Base-by-base conservation (phyloP, 2,888 invertebrate genomes). In the Oxyscelio sp. region DNA sequence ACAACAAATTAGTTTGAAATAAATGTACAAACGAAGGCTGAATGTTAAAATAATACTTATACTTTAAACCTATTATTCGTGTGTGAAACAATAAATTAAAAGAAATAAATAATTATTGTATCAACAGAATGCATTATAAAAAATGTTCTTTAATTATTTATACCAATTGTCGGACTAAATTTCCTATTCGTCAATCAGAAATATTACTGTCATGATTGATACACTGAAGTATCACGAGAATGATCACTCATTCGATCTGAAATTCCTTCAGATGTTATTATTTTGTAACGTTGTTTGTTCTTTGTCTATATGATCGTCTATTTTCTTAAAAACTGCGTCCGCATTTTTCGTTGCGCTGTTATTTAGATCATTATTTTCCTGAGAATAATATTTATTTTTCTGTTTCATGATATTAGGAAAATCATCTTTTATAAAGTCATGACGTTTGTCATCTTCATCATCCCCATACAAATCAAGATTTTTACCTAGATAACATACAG, bases 401-500 rank as follows among this genome's bases (percentile, higher is more conserved):
- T 80, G 73, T 45, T 71, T 77, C 56, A 78, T 54, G 6, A 85
- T 74, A 22, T 66, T 74, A 0, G 82, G 79, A 61, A 82, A 82
- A 31, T 80, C 85, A 48, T 77, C 82, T 68, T 89, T 91, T n/a
- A 91, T 87, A 61, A 92, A 92, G 43, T 91, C 92, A 11, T 86
- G 90, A 27, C 92, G 90, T 75, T 80, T 91, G 81, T 94, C 93
- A 34, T 71, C 85, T 74, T 94, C 92, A 15, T 94, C 92, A n/a
- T 91, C 90, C 9, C 95, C 95, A 87, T 96, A 96, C 4, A 96
- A 94, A 90, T 96, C 95, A 78, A 96, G 92, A 91, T 95, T 93
- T 80, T 95, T 95, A 0, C 95, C 96, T 63, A 95, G 93, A 88
- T 95, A 95, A 94, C 96, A 96, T 2, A 96, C 96, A 1, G 95